Base-by-base conservation (phyloP, 2,888 invertebrate genomes). In the Lasioglossum vierecki region DNA sequence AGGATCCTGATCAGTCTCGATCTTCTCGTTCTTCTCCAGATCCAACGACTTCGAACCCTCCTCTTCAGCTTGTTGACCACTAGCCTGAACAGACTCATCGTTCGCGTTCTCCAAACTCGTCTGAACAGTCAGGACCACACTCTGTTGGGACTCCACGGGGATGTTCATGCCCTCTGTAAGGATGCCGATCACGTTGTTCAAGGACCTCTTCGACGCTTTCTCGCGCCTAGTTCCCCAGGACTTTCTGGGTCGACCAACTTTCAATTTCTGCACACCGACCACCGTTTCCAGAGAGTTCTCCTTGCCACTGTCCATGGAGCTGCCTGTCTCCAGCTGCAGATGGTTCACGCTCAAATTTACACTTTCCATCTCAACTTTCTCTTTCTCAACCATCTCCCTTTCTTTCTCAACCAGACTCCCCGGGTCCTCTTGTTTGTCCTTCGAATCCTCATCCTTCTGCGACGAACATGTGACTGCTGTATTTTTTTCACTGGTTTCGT, bases 101-200 rank as follows among this genome's bases (percentile, higher is more conserved):
- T 84, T 91, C 26, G 77, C 73, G 41, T 82, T 88, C 22, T 94
- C 94, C 2, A 93, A 30, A 6, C 91, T 90, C 4, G 94, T 93
- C 79, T 95, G 95, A 3, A 93, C 93, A 0, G 94, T 93, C 6
- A 94, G 89, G 0, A 94, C 93, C 2, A 94, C 92, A 75, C 92
- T 94, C 41, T 94, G 94, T 30, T 93, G 94, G 0, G 90, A 88
- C 39, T 94, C 94, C 0, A 92, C 88, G 0, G 95, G 94, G 8
- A 95, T 94, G 79, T 95, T 95, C 15, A 94, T 93, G 0, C 94
- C 95, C 70, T 95, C 95, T 0, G 95, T 95, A 0, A 95, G 87
- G 75, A 95, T 95, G 5, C 95, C 95, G 11, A 95, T 94, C 0
- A 95, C 95, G 73, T 91, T 95, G 80, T 91, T 95, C 57, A 95